Evolutionary conservation across 2,797 vertebrate species (phyloP).

Genomic region (Chloroceryle amazona): DNA sequence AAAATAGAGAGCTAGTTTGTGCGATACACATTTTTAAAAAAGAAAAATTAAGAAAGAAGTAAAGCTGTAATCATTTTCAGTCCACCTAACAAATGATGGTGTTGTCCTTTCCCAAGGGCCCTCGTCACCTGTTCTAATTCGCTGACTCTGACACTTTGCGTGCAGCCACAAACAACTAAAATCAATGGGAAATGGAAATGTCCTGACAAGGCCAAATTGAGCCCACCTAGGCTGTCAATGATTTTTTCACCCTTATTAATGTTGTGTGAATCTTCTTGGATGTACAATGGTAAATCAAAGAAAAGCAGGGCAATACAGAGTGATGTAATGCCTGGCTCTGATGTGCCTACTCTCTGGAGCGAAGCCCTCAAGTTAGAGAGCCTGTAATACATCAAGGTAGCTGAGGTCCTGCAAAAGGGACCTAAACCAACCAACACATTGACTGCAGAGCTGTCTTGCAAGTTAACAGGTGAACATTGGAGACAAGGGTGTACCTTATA

Average conservation of each 20-base stretch:
- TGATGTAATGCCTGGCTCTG: background rate
- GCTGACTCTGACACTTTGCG: background rate
- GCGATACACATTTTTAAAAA: background rate
- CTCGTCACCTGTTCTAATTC: slow-evolving; percentile 25
- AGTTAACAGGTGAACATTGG: background rate
- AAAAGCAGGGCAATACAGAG: background rate
- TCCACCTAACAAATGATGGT: background rate
- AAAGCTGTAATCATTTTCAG: background rate
- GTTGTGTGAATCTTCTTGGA: background rate
- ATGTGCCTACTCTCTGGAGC: background rate
- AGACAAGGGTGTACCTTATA: background rate
- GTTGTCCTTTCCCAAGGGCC: background rate
- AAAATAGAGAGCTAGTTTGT: background rate
- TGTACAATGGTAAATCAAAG: background rate
- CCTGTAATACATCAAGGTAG: background rate
- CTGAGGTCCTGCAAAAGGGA: background rate
- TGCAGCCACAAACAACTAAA: background rate
- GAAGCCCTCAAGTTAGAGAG: background rate
- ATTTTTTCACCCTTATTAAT: background rate
- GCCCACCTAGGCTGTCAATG: slow-evolving; percentile 10
- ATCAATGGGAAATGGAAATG: slow-evolving; percentile 56
- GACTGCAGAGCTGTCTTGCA: background rate
- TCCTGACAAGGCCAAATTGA: slow-evolving; percentile 33
- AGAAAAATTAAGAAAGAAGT: background rate
- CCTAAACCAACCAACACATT: background rate